Evolutionary conservation across 2,888 invertebrate genomes (phyloP), one percentile per base, ranked within the genome.

Genomic region (Cataglyphis altisquamis): DNA sequence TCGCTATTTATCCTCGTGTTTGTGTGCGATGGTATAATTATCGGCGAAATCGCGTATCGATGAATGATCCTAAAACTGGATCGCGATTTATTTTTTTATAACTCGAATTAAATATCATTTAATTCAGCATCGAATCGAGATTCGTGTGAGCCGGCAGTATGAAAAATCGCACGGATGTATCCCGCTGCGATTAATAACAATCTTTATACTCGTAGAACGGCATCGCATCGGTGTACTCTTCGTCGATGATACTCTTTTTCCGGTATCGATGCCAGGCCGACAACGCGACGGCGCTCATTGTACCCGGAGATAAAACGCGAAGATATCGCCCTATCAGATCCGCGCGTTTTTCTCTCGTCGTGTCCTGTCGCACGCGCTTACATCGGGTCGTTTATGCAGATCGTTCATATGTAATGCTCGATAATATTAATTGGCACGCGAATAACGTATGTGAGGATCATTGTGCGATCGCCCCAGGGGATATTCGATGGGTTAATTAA

Each of bases 401-500:
- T 74, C 74, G 63, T 52, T n/a, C 6, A 52, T 29, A 41, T 4
- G 25, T 60, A 68, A 82, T 57, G 21, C 48, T 32, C 85, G 85
- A 84, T 86, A 84, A 89, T 89, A 90, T 90, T 90, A 90, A 90
- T 90, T 88, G 89, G 84, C 88, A 87, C 86, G 85, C 84, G 87
- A 75, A 84, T 81, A 83, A 75, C 60, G 84, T 68, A 81, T 84
- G 39, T 39, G 63, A 84, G 72, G 85, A 83, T 86, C 82, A 91
- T 91, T 91, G 87, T 52, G 52, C 52, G n/a, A 88, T 85, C 83
- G 81, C 74, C 87, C n/a, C 88, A 81, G 86, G 87, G 64, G 87
- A 86, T 81, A 88, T 84, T 86, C 90, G 88, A 90, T 87, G 89
- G 89, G 88, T 91, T 91, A 90, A 90, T 88, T 88, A 85, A 85